Percentiles rank a stretch among this genome's conserved stretches.
Evolutionary conservation across 2,113 vertebrate species (phyloP).

Genomic region (Carettochelys insculpta): DNA sequence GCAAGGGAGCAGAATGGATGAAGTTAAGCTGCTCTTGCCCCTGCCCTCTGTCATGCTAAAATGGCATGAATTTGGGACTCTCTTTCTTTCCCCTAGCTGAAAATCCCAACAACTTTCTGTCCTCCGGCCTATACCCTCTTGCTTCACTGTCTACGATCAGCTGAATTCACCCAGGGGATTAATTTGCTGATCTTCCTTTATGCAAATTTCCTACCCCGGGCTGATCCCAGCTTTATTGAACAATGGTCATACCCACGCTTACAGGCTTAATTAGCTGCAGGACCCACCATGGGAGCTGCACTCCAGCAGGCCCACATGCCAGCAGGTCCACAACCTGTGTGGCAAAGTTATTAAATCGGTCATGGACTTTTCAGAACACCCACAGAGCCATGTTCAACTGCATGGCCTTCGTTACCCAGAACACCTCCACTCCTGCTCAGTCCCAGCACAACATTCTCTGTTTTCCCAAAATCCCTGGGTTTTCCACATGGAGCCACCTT

Average conservation of each 20-base stretch:
- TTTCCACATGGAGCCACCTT: neutral
- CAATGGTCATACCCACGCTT: rapidly evolving
- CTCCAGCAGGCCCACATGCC: neutral
- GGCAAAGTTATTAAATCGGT: neutral
- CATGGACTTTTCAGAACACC: neutral
- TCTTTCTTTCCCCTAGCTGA: neutral
- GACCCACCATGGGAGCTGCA: neutral
- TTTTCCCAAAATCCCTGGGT: neutral
- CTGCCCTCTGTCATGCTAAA: neutral
- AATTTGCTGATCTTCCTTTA: neutral
- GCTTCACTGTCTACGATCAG: neutral
- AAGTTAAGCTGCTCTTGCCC: neutral
- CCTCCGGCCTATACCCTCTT: neutral
- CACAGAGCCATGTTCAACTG: neutral
- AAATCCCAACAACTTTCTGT: neutral
- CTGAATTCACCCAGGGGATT: neutral
- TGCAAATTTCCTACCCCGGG: neutral
- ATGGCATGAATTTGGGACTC: neutral
- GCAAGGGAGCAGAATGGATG: neutral
- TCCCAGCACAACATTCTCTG: neutral
- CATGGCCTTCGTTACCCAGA: neutral
- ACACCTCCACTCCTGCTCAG: neutral
- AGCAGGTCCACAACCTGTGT: neutral
- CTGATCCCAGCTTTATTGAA: neutral
- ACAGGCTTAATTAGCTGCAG: neutral